Conservation (phyloP, 2,797 vertebrate genomes). For the Phalloptychus januarius region DNA sequence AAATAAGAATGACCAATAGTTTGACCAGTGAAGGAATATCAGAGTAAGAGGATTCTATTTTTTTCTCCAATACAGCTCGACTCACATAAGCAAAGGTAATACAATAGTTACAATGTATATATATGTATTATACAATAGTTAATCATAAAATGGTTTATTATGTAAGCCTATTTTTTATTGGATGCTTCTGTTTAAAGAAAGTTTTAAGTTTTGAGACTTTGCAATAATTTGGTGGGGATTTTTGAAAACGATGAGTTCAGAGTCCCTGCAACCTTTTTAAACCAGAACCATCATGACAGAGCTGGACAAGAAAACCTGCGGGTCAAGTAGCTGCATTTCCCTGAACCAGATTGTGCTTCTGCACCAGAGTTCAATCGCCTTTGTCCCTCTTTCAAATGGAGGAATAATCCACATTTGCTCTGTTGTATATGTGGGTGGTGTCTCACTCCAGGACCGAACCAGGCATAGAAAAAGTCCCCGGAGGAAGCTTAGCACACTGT, state of each 20-base stretch:
- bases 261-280: not conserved
- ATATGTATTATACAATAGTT: too few relatives aligned
- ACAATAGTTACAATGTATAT: too few relatives aligned
- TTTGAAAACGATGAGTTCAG: not conserved
- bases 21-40: not conserved
- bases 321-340: not conserved
- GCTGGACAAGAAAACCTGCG: not conserved
- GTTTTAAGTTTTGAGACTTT: not conserved
- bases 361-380: not conserved
- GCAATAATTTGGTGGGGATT: not conserved
- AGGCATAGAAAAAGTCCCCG: not conserved
- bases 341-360: not conserved
- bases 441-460: not conserved
- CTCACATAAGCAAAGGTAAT: not conserved
- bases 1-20: not conserved
- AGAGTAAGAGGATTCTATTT: not conserved
- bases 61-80: not conserved
- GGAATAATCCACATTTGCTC: not conserved
- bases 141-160: too few relatives aligned
- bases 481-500: not conserved
- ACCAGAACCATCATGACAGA: not conserved
- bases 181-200: not conserved
- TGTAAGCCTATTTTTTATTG: not conserved
- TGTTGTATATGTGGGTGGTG: not conserved
- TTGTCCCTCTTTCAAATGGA: not conserved